Conservation (phyloP, 1,140 invertebrate genomes). For the Drosophila eugracilis region DNA sequence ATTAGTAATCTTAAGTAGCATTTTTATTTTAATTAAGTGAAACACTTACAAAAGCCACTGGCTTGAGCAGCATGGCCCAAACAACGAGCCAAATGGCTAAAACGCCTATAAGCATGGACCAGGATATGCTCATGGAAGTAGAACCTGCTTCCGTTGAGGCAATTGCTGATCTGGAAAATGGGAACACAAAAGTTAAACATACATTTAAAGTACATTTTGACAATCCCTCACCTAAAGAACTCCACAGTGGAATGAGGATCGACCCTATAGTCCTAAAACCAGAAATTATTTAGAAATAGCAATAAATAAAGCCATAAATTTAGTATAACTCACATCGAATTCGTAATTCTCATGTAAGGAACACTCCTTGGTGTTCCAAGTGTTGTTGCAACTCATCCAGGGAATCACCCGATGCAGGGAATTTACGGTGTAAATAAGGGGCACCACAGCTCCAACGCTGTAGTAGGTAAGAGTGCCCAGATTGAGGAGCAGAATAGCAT, state of each 20-base stretch:
- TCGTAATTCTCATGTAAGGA: slow-evolving; percentile 68
- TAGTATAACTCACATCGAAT: slow-evolving; percentile 35
- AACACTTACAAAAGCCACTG: slow-evolving; percentile 62
- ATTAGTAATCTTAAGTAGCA: not conserved
- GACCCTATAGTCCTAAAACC: slow-evolving; percentile 10
- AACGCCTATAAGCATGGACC: slow-evolving; percentile 61
- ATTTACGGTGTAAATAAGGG: slow-evolving; percentile 71
- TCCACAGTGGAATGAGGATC: slow-evolving; percentile 74
- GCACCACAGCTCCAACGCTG: slow-evolving; percentile 70
- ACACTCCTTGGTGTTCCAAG: slow-evolving; percentile 72
- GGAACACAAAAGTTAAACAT: not conserved
- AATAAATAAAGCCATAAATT: not conserved
- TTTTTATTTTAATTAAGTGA: not conserved
- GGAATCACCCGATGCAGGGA: slow-evolving; percentile 61
- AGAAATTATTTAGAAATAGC: not conserved
- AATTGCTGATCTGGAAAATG: slow-evolving; percentile 47
- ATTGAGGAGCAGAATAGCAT: slow-evolving; percentile 74
- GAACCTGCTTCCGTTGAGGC: slow-evolving; percentile 53
- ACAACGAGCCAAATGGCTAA: slow-evolving; percentile 62
- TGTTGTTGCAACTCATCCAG: slow-evolving; percentile 80
- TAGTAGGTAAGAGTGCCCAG: slow-evolving; percentile 76
- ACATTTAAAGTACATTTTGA: no score
- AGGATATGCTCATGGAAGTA: slow-evolving; percentile 47
- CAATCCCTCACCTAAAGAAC: slow-evolving; percentile 64
- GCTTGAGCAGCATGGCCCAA: slow-evolving; percentile 53